Base-by-base conservation (phyloP, 1,140 invertebrate species). In the Lineus longissimus region DNA sequence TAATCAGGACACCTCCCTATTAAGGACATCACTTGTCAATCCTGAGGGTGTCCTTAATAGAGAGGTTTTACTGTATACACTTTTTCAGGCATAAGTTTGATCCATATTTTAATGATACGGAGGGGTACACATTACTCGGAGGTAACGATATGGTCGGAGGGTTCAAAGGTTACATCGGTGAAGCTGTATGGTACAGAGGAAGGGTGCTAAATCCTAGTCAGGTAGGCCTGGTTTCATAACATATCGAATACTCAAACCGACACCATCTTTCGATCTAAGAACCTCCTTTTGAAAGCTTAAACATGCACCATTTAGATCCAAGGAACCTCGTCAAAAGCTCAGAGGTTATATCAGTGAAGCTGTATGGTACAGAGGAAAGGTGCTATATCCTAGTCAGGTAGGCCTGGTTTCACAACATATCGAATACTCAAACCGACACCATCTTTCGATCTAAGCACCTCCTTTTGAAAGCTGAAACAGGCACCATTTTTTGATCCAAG, bases 151-250 rank as follows among this genome's bases (percentile, higher is more conserved):
- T 36, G 15, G 31, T 66, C n/a, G 56, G 61, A 15, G 65, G 66
- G 13, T 75, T 76, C 41, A 66, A 65, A 23, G 75, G 75, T 30
- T 75, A 74, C 51, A 64, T 75, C 31, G 75, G 75, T 29, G 51
- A 71, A 40, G 60, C 66, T 7, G 68, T 55, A 0, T 70, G 61
- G 31, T 71, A 74, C 58, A 63, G 73, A 36, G 63, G 65, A 17
- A 64, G 43, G 31, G 45, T 61, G 13, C 13, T 71, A 11, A 13
- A 58, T 0, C 30, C 69, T 1, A 29, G 61, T 15, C 40, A 74
- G 66, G 74, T 75, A 62, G 41, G n/a, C n/a, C n/a, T n/a, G n/a
- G 51, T 45, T 13, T 25, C 23, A 15, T 55, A 9, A 15, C 9
- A n/a, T n/a, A n/a, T n/a, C n/a, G n/a, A n/a, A n/a, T n/a, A n/a